phyloP scores from a whole-genome alignment of 2,888 invertebrate species.

The Idaea straminata region DNA sequence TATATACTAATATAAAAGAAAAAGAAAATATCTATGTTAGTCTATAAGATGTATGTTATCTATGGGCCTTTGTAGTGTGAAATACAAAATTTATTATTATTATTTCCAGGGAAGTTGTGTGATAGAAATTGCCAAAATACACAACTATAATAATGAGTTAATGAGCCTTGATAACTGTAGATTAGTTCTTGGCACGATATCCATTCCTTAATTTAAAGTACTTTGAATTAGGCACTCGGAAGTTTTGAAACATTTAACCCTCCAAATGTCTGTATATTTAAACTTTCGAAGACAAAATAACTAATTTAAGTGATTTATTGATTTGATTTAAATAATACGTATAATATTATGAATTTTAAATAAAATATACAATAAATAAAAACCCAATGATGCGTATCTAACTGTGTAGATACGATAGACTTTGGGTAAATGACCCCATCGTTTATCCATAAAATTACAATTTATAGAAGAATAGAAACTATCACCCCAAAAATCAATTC shows the following conservation, averaged over 20 bases:
- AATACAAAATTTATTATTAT: too few species aligned
- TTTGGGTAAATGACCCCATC: not conserved
- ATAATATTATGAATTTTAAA: too few species aligned
- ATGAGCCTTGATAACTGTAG: conserved; percentile 3
- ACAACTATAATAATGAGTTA: not conserved
- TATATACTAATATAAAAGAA: too few species aligned
- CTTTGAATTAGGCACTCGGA: conserved; percentile 19
- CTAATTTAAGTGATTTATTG: not conserved
- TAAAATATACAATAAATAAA: not conserved
- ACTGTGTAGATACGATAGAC: not conserved
- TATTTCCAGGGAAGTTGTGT: not conserved
- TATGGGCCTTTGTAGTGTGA: too few species aligned
- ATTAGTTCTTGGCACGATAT: conserved; percentile 21
- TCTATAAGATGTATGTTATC: too few species aligned
- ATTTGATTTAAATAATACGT: too few species aligned
- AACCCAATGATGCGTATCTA: not conserved
- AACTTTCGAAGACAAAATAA: not conserved
- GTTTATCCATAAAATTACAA: not conserved
- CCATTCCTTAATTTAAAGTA: conserved; percentile 22
- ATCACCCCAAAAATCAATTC: not conserved
- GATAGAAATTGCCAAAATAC: not conserved
- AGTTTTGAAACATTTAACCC: conserved; percentile 2
- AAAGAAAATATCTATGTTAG: too few species aligned
- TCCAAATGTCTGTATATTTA: not conserved
- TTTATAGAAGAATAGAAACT: not conserved